A percentile compares a stretch with the other conserved stretches of the same genome.
Evolutionary conservation across 2,888 invertebrate genomes (phyloP).

Genomic region (Glyphotaelius pellucidus): DNA sequence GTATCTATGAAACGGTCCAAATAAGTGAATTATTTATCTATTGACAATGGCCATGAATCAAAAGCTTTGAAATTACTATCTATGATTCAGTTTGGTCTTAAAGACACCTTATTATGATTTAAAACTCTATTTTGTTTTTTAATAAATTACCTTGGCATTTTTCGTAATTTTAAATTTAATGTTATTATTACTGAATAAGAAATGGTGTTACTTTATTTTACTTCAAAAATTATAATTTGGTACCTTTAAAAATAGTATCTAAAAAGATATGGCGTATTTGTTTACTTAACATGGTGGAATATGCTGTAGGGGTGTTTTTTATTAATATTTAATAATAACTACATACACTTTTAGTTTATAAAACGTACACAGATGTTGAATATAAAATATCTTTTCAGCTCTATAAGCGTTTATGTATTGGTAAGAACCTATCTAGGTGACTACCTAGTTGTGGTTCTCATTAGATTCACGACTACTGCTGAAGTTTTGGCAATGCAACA

Average conservation of each 20-base stretch:
- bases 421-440: neutral
- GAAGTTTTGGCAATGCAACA: neutral
- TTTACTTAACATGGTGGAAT: neutral
- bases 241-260: neutral
- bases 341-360: neutral
- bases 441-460: neutral
- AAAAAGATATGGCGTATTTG: neutral
- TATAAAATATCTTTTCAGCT: neutral
- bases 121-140: neutral
- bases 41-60: neutral
- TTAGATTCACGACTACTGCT: neutral
- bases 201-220: neutral
- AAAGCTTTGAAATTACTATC: neutral
- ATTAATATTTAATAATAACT: neutral
- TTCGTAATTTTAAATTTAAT: neutral
- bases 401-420: neutral
- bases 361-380: neutral
- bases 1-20: neutral
- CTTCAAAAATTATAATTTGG: neutral
- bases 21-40: neutral
- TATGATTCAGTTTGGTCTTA: neutral
- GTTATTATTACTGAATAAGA: neutral
- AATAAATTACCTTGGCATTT: neutral
- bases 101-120: neutral
- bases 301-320: neutral